Base-by-base conservation (phyloP, 2,797 vertebrate species). In the Coccyzus lansbergi region DNA sequence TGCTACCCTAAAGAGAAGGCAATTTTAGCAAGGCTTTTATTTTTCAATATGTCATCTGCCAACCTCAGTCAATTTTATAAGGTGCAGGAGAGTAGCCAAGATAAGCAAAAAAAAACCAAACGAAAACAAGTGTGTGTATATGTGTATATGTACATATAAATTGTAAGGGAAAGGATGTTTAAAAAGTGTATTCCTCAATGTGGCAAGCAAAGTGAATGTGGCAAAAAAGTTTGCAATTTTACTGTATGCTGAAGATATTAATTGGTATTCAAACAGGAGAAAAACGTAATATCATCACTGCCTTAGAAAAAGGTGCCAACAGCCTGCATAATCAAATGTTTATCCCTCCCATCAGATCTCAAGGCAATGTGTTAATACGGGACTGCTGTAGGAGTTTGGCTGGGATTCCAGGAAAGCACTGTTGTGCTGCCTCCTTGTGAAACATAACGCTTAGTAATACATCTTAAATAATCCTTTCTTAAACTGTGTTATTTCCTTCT, bases 271-370 rank as follows among this genome's bases (percentile, higher is more conserved):
- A 64, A 87, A 60, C 46, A 86, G 91, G 86, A 91, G 81, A 93
- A 63, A 91, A 76, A 53, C 56, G 34, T 63, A 19, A 44, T 80
- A 84, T 75, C 92, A 65, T 83, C 64, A 10, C 34, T 42, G 34
- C 71, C 51, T 28, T 64, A 44, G 90, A 49, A 79, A 42, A 86
- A 92, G 91, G 83, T 67, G 95, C 90, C 96, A 96, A 96, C 96
- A 94, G 93, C 65, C 88, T 72, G 33, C 70, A 65, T 79, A 83
- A 95, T 86, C 87, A 81, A 86, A 87, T 2, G 0, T 86, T 93
- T 80, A 40, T 83, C 83, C 82, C 65, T 76, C 21, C 86, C 89
- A 76, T 89, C 90, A 69, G 92, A 81, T 93, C 83, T 70, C 21
- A 49, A 92, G 87, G 92, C 91, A 77, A 18, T 28, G 75, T 64